Evolutionary conservation across 2,797 vertebrate genomes (phyloP), one percentile per base, ranked within the genome.

Genomic region (Eulemur rubriventer): DNA sequence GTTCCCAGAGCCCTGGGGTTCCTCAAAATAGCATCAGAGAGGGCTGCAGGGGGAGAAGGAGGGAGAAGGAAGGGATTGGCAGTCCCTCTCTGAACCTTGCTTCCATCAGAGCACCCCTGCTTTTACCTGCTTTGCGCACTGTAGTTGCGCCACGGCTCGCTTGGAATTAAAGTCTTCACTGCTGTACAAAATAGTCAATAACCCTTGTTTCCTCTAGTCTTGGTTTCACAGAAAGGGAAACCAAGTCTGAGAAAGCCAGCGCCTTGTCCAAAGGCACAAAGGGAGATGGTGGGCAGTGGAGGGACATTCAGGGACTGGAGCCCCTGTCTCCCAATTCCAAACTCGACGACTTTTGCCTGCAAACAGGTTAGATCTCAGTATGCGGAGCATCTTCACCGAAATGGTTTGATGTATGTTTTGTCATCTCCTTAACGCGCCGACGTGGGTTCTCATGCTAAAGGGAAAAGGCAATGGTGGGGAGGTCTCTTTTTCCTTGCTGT

Each of bases 121-220:
- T 43, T 48, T 14, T 26, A 30, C 41, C 69, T 43, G 52, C 20
- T 35, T 18, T 13, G 24, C 20, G 3, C 7, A 0, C 35, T 2
- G 1, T 26, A 1, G 20, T 14, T 33, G 1, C 2, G 0, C 52
- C 1, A 4, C n/a, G 38, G 33, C 13, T 63, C 17, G 11, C 76
- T 55, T 41, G 63, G 57, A 83, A 55, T 28, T 17, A 61, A 59
- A 57, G 38, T 8, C 7, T 7, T 38, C 18, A 6, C 28, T 46
- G 52, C 59, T 18, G 13, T n/a, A 3, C 18, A 59, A 38, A 46
- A 50, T 7, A 22, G 0, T 0, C 22, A 28, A 3, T 11, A 33
- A n/a, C 12, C 20, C n/a, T 73, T 12, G 0, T 28, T 17, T 35
- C 76, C 26, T 33, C 46, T 28, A 1, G 4, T 30, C 35, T 2